Conservation (phyloP, 2,797 vertebrate species). For the Threskiornis aethiopicus region DNA sequence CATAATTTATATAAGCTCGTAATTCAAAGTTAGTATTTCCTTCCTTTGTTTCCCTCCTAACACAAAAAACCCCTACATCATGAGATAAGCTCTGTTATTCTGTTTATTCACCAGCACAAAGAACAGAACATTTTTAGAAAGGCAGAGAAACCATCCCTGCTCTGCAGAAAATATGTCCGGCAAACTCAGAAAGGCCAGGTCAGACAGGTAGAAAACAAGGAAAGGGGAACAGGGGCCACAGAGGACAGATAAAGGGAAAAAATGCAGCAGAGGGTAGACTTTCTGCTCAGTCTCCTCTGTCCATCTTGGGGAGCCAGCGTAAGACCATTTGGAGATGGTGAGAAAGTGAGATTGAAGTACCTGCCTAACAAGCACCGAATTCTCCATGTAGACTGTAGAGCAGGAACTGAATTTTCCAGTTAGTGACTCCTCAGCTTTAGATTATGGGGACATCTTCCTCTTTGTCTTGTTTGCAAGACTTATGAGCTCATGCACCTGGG, state of each 20-base stretch:
- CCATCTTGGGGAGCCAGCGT: neutral
- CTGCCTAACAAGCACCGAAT: neutral
- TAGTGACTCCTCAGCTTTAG: neutral
- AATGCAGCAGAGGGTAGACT: neutral
- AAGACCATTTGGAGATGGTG: neutral
- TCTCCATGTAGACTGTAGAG: neutral
- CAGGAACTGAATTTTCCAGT: neutral
- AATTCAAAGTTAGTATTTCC: slow-evolving; percentile 33
- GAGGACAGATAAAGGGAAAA: neutral
- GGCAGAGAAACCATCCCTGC: neutral
- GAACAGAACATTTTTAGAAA: neutral
- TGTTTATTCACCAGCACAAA: slow-evolving; percentile 35
- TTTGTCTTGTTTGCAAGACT: neutral
- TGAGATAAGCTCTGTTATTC: neutral
- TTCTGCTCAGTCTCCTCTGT: neutral
- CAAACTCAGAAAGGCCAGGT: neutral
- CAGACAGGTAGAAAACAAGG: neutral
- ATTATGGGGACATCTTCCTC: neutral
- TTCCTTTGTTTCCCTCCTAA: slow-evolving; percentile 24
- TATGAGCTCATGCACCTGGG: slow-evolving; percentile 39
- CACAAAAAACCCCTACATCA: neutral
- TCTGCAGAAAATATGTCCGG: neutral
- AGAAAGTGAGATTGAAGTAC: neutral
- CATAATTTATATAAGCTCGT: slow-evolving; percentile 13
- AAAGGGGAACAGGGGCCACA: neutral